phyloP scores from a whole-genome alignment of 2,797 vertebrate species.

The Naso thynnoides region DNA sequence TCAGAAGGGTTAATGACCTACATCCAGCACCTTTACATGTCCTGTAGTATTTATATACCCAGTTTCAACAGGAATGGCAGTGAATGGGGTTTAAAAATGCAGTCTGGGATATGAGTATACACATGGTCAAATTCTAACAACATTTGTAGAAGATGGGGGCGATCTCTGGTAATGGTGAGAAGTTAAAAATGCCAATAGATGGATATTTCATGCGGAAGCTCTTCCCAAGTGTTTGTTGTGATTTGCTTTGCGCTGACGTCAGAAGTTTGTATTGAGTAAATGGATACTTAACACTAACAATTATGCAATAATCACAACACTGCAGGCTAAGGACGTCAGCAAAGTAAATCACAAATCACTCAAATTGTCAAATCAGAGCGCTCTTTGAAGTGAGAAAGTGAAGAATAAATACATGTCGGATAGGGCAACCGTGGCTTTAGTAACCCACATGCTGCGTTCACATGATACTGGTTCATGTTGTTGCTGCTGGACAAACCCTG shows the following conservation, averaged over 20 bases:
- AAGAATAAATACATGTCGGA: background rate
- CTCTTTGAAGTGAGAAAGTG: background rate
- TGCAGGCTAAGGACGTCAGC: background rate
- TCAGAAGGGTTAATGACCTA: too few species aligned
- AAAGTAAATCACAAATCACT: background rate
- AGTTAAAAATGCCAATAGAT: background rate
- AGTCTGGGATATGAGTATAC: too few species aligned
- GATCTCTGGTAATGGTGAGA: too few species aligned
- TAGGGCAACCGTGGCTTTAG: background rate
- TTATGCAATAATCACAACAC: conserved; percentile 2
- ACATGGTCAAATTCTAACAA: too few species aligned
- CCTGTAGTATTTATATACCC: too few species aligned
- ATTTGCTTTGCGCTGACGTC: conserved; percentile 3
- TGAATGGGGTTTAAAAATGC: too few species aligned
- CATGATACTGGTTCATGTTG: background rate
- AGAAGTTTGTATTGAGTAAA: conserved; percentile 19
- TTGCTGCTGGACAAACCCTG: conserved; percentile 1
- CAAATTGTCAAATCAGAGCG: background rate
- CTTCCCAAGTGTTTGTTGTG: background rate
- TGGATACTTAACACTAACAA: background rate
- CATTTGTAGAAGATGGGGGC: too few species aligned
- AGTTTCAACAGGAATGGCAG: too few species aligned
- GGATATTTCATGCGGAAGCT: background rate
- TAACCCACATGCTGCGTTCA: background rate
- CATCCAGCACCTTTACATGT: too few species aligned